Evolutionary conservation across 2,797 vertebrate genomes (phyloP), one percentile per base, ranked within the genome.

Genomic region (Accipiter badius): DNA sequence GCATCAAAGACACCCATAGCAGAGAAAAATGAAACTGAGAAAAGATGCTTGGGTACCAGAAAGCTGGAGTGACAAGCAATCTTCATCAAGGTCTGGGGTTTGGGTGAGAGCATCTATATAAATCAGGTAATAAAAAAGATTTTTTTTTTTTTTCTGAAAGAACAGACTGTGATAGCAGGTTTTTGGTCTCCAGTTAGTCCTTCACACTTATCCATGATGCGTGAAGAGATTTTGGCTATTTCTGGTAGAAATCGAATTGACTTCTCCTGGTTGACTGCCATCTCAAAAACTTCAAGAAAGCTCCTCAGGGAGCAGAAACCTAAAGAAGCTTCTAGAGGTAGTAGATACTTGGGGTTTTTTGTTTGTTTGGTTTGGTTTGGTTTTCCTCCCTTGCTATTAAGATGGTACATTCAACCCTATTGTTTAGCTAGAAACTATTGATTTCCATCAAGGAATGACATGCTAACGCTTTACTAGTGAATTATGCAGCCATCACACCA

Each of bases 291-390:
- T 28, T 90, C 47, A 78, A 70, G 58, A 35, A 35, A 92, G 1
- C 7, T 89, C 25, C 37, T 69, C 12, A 18, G 13, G 33, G 15
- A 81, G 4, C 5, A 72, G 66, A 73, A 90, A 55, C 8, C 5
- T 37, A 47, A 85, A 83, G 8, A 88, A 54, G 9, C 5, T 54
- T 55, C 54, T 59, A 62, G 25, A 50, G 22, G 33, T 4, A 71
- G 35, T 5, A 88, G 37, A 47, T 28, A 35, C 29, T 22, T 33
- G 15, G 3, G 2, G 0, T 0, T 14, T 87, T 10, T n/a, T 37
- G 31, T 46, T 42, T 42, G 49, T 0, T 29, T 46, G 26, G 10
- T 7, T 77, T 72, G 3, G 3, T 72, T 89, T 58, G 3, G 28
- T 31, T 29, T 24, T 25, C 2, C 9, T 16, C 5, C 16, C 8